phyloP scores from a whole-genome alignment of 2,113 vertebrate species.

The Tangachromis dhanisi region DNA sequence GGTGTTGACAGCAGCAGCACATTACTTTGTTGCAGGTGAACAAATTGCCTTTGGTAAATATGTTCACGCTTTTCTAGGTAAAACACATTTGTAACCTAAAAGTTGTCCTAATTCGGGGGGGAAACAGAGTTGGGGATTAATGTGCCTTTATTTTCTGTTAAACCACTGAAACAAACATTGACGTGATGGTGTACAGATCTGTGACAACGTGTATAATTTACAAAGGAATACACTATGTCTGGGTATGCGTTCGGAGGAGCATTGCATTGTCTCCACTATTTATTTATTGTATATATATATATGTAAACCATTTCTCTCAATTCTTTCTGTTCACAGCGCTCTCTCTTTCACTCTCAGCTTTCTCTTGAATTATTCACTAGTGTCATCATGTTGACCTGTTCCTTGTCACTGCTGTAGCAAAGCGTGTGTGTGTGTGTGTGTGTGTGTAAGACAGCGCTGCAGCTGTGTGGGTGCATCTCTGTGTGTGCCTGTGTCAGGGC shows the following conservation, averaged over 20 bases:
- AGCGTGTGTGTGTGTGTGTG: slow-evolving; percentile 6
- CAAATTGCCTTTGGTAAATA: background rate
- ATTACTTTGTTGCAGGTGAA: background rate
- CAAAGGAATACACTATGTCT: slow-evolving; percentile 9
- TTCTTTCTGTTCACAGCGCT: slow-evolving; percentile 29
- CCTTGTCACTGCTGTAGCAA: slow-evolving; percentile 68
- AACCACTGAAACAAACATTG: slow-evolving; percentile 12
- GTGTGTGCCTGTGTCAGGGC: slow-evolving; percentile 44
- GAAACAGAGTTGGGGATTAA: background rate
- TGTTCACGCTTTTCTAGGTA: background rate
- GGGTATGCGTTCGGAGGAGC: background rate
- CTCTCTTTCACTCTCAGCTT: slow-evolving; percentile 47
- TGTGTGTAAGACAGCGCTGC: background rate
- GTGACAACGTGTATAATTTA: slow-evolving; percentile 30
- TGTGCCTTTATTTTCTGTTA: slow-evolving; percentile 1
- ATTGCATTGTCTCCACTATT: slow-evolving; percentile 10
- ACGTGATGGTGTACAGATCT: background rate
- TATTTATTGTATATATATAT: slow-evolving; percentile 45
- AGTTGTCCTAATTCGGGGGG: background rate
- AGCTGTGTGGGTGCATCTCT: background rate
- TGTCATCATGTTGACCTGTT: slow-evolving; percentile 75
- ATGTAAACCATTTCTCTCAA: slow-evolving; percentile 41
- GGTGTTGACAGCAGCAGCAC: background rate
- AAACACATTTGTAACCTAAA: background rate
- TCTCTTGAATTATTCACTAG: slow-evolving; percentile 74